Conservation (phyloP, 1,140 invertebrate species). For the Drosophila paulistorum region DNA sequence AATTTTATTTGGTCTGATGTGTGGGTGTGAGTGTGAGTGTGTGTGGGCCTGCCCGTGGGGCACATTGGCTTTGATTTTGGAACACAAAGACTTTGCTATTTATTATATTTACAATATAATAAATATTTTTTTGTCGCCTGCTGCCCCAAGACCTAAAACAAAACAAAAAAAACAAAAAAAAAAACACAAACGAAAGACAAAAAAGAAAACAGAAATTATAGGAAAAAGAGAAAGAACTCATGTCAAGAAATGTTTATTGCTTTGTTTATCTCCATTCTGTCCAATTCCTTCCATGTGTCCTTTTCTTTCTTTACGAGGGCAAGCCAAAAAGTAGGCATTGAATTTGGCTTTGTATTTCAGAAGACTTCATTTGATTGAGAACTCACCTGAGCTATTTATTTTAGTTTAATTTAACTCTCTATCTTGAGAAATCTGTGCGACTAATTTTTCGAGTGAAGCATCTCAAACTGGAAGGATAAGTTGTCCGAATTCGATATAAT, state of each 20-base stretch:
- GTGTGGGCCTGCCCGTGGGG: constrained; percentile 17
- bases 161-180: constrained; percentile 26
- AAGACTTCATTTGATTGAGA: too few species aligned
- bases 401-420: too few species aligned
- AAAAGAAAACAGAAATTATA: constrained; percentile 5
- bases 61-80: constrained; percentile 62
- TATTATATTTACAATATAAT: constrained; percentile 77
- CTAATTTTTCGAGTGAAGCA: too few species aligned
- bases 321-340: background rate
- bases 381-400: too few species aligned
- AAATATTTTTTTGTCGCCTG: constrained; percentile 59
- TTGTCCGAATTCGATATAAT: too few species aligned
- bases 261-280: constrained; percentile 48
- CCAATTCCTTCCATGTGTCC: constrained; percentile 7
- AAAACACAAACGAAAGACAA: constrained; percentile 14
- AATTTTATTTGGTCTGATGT: background rate
- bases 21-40: background rate
- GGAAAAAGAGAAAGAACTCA: constrained; percentile 17
- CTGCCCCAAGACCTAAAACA: constrained; percentile 23
- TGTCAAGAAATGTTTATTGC: constrained; percentile 65
- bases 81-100: constrained; percentile 57
- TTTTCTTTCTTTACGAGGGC: background rate
- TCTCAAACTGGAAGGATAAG: too few species aligned
- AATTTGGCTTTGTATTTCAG: too few species aligned
- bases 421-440: too few species aligned